Conservation (phyloP, 2,888 invertebrate genomes). For the Sphaeridia pumilis region DNA sequence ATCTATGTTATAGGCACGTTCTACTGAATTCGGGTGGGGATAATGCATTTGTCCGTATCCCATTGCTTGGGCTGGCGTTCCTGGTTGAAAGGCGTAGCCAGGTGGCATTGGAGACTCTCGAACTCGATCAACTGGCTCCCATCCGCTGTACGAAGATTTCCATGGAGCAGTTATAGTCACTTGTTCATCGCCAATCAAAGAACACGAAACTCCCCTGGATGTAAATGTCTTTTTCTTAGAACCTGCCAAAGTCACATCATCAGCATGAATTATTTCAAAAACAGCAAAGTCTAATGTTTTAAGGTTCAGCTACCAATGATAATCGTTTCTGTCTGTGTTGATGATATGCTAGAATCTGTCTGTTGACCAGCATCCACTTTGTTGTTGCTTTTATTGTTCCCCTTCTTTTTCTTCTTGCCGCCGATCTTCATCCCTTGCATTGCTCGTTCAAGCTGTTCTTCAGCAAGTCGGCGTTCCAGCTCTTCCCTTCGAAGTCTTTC, state of each 20-base stretch:
- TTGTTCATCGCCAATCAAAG: not conserved
- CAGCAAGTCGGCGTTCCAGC: not conserved
- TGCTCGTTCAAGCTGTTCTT: not conserved
- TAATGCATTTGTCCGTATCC: not conserved
- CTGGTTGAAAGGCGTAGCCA: not conserved
- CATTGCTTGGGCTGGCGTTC: not conserved
- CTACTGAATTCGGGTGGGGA: too few relatives aligned
- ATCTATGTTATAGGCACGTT: not conserved
- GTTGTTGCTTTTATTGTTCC: not conserved
- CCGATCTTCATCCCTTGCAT: not conserved
- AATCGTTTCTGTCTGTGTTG: too few relatives aligned
- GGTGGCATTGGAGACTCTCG: too few relatives aligned
- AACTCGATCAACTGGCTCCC: too few relatives aligned
- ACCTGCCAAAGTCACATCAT: not conserved
- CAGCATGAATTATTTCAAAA: too few relatives aligned
- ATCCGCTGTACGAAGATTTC: slow-evolving; percentile 2
- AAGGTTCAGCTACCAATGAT: too few relatives aligned
- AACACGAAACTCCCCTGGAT: slow-evolving; percentile 8
- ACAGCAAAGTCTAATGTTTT: not conserved
- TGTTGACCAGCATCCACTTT: too few relatives aligned
- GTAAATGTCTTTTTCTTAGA: not conserved
- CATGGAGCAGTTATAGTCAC: too few relatives aligned
- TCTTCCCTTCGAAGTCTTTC: not conserved
- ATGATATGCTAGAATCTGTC: too few relatives aligned
- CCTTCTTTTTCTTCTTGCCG: not conserved